Evolutionary conservation across 2,113 vertebrate genomes (phyloP), one percentile per base, ranked within the genome.

Genomic region (Lamprologus callipterus): DNA sequence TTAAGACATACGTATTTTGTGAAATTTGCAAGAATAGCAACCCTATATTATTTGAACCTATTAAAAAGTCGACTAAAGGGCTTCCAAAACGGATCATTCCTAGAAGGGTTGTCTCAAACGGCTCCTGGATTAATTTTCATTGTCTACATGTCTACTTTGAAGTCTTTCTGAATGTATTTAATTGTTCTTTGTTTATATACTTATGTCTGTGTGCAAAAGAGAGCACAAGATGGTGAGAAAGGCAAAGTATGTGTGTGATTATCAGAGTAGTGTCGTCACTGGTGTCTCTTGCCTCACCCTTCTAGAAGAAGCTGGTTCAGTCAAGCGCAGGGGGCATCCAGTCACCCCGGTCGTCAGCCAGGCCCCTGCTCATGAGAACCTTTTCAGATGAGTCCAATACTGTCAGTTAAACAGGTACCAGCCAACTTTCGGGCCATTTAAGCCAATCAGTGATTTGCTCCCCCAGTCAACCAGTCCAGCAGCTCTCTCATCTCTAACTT

Each of bases 311-410:
- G 96, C 95, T 87, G 89, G 95, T 93, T 97, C 96, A 96, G 96
- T 96, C 97, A 94, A 97, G 91, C 93, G 94, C 82, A 83, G 96
- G 96, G 96, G 96, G 92, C 91, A 94, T 94, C 94, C 92, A 96
- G 95, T 97, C 96, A 95, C 45, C 97, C 96, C 96, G 91, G 96
- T 97, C 98, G 95, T 97, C 98, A 96, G 96, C 97, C 97, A 97
- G 96, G 97, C 98, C 98, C 93, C 98, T 99, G 95, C 98, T 99
- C 97, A 98, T 99, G 97, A 97, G 98, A 98, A 98, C 98, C 21
- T 99, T 99, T 98, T 99, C 98, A 98, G 98, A 99, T 89, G 98
- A 98, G 91, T 98, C 98, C 98, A 98, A 96, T 97, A 95, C 96
- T 97, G 93, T 98, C 94, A 95, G 97, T 93, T 99, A 92, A 99